Base-by-base conservation (phyloP, 1,140 invertebrate genomes). In the Calliphora vicina region DNA sequence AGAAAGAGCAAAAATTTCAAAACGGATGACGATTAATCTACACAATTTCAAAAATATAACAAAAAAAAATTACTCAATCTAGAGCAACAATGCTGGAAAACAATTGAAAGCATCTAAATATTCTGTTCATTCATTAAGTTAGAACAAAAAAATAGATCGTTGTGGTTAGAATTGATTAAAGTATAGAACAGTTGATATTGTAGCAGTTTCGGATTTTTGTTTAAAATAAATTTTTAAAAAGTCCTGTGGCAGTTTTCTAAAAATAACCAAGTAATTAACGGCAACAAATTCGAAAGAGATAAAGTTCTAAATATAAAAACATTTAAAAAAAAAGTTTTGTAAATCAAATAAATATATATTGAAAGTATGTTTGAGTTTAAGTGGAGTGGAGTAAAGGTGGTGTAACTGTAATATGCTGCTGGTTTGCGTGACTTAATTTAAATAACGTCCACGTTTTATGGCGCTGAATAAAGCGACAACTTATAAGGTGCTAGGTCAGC, bases 371-470 rank as follows among this genome's bases (percentile, higher is more conserved):
- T 35, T 35, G 0, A 8, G 10, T 35, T 8, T 8, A 35, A 6
- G 45, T 50, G 45, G 12, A 17, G 35, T 50, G 45, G 8, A 12
- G 12, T 50, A 17, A 1, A 29, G 72, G 35, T 78, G 74, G 17
- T 78, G 23, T 10, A 26, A 12, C 20, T 83, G 57, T 71, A 10
- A 10, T 35, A 35, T 35, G 29, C 2, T 29, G 29, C 8, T 8
- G 45, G 35, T 25, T 89, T 89, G 88, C 88, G 88, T 89, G 88
- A 89, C 88, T 89, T 87, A 84, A 89, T 89, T 89, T 89, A 84
- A 88, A 89, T 89, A 86, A 88, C 29, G 29, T 50, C 74, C 26
- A 72, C 76, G 26, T 80, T n/a, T 43, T 45, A n/a, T 25, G 20
- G 20, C 23, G 20, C 0, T 25, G n/a, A 78, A 78, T 13, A 78